Conservation (phyloP, 2,113 vertebrate species). For the Rousettus leschenaultii region DNA sequence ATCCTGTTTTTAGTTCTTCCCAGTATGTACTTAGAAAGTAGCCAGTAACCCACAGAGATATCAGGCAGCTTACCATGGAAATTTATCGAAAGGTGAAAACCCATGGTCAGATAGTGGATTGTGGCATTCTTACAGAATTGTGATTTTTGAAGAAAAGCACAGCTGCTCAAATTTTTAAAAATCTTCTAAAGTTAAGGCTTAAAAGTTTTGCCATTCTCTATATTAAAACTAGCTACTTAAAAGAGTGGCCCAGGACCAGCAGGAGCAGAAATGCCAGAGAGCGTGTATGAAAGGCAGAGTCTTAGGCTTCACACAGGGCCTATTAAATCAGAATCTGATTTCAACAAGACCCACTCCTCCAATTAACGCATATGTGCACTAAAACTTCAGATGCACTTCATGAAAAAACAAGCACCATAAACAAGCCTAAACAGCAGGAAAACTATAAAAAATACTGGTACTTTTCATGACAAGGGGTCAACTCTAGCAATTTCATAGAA, state of each 20-base stretch:
- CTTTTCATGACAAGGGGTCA: background rate
- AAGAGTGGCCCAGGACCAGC: background rate
- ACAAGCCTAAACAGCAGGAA: background rate
- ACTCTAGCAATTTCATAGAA: background rate
- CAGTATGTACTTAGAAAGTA: background rate
- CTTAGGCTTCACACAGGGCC: background rate
- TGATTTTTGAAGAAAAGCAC: background rate
- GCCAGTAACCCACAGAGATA: background rate
- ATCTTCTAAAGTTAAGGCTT: background rate
- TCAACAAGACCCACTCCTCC: background rate
- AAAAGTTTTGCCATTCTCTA: background rate
- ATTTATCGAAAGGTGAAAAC: background rate
- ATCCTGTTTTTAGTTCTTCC: background rate
- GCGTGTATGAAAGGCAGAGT: background rate
- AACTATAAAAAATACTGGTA: background rate
- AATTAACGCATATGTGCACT: background rate
- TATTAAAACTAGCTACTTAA: background rate
- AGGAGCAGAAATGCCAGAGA: background rate
- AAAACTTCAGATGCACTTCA: background rate
- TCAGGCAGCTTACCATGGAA: background rate
- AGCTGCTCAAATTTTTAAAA: background rate
- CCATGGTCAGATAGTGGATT: background rate
- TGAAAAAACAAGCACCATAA: background rate
- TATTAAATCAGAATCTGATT: background rate
- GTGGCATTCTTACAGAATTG: background rate